Percentiles rank a stretch among this genome's conserved stretches.
phyloP scores from a whole-genome alignment of 2,113 vertebrate genomes.

The Copsychus sechellarum region DNA sequence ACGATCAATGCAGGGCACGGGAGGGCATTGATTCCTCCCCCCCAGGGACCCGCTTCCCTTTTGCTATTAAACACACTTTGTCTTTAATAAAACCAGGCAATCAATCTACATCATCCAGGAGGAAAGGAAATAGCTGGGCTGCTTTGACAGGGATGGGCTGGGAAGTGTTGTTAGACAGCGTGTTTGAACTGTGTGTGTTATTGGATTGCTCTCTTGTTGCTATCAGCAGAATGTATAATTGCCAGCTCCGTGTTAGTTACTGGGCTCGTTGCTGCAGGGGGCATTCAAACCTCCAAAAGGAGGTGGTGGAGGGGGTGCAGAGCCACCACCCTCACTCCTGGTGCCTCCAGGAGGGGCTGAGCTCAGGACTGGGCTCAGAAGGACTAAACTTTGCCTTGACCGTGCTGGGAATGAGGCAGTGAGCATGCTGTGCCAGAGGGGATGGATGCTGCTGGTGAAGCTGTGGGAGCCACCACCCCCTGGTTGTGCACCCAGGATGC shows the following conservation, averaged over 20 bases:
- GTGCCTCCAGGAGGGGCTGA: neutral
- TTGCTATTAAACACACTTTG: constrained; percentile 69
- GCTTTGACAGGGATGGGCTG: constrained; percentile 14
- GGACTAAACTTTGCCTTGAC: neutral
- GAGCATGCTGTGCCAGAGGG: neutral
- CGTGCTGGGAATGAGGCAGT: rapidly evolving
- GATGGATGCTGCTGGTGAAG: neutral
- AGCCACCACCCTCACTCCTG: rapidly evolving
- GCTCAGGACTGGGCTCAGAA: neutral
- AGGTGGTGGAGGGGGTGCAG: neutral
- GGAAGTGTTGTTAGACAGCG: constrained; percentile 15
- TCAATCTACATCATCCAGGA: constrained; percentile 60
- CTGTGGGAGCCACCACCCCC: rapidly evolving
- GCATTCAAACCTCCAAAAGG: neutral
- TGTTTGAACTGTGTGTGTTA: neutral
- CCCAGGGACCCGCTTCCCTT: constrained; percentile 51
- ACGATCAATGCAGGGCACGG: neutral
- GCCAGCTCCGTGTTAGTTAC: neutral
- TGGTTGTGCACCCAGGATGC: neutral
- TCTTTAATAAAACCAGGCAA: constrained; percentile 70
- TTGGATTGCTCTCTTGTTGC: constrained; percentile 29
- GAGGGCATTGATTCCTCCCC: constrained; percentile 44
- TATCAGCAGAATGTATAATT: neutral
- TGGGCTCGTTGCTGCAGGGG: neutral
- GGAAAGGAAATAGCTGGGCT: constrained; percentile 41